These are phyloP conservation scores for Drosophila elegans DNA, from an alignment of 1,140 invertebrate species.

Conservation along the genomic window DNA sequence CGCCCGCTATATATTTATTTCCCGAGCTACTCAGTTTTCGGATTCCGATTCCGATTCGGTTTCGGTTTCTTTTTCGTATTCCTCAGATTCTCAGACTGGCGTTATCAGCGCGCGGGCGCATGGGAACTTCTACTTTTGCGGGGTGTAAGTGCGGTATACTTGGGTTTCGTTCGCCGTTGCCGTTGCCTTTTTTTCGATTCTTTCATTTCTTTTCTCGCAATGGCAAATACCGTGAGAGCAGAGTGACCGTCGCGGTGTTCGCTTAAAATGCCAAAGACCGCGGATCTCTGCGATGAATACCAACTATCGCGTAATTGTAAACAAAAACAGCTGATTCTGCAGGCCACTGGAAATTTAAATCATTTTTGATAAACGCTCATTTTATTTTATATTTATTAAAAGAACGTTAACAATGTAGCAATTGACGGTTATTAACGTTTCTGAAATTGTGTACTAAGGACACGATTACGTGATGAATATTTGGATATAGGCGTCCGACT, in stretches of 20 bases:
- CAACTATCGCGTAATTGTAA: neutral
- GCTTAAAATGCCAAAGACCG: neutral
- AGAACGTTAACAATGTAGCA: too few species aligned
- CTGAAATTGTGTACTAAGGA: too few species aligned
- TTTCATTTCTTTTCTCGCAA: constrained; percentile 6
- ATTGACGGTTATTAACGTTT: too few species aligned
- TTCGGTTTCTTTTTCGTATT: neutral
- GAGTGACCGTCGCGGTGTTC: constrained; percentile 2
- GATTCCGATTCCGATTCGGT: constrained; percentile 1
- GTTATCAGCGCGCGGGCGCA: constrained; percentile 49
- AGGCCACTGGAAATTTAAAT: neutral
- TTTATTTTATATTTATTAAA: too few species aligned
- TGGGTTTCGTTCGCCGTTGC: neutral
- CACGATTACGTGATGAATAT: too few species aligned
- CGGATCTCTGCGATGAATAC: neutral
- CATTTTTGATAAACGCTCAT: too few species aligned
- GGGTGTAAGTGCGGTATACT: neutral
- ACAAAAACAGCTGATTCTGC: neutral
- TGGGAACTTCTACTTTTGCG: constrained; percentile 25
- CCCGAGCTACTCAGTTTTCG: constrained; percentile 60
- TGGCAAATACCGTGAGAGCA: constrained; percentile 12
- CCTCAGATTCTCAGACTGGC: constrained; percentile 2
- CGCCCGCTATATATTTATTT: constrained; percentile 51
- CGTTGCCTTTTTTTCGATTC: neutral
- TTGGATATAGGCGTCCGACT: too few species aligned